A percentile compares a stretch with the other conserved stretches of the same genome.
Evolutionary conservation across 2,888 invertebrate species (phyloP).

Genomic region (Limnephilus auricula): DNA sequence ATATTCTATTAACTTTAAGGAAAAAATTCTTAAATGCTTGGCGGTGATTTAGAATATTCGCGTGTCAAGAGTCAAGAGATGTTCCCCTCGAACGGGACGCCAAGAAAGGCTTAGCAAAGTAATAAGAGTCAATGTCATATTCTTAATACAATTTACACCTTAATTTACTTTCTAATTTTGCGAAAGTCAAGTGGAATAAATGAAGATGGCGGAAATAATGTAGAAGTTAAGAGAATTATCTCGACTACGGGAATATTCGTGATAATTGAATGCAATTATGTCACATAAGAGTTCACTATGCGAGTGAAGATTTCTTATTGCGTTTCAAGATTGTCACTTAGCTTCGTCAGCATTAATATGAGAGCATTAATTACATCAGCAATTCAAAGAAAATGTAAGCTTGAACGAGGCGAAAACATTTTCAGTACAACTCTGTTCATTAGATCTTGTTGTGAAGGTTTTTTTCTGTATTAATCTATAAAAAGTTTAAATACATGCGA

Average conservation of each 20-base stretch:
- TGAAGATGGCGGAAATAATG: constrained; percentile 2
- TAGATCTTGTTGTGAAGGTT: neutral
- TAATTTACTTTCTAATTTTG: constrained; percentile 55
- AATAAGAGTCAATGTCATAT: constrained; percentile 56
- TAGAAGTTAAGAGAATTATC: constrained; percentile 13
- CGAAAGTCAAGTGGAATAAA: constrained; percentile 28
- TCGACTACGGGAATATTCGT: constrained; percentile 16
- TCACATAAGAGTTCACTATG: constrained; percentile 27
- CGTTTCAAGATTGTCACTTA: neutral
- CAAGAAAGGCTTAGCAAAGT: constrained; percentile 37
- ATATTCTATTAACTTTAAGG: neutral
- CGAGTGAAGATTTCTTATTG: neutral
- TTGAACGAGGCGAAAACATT: neutral
- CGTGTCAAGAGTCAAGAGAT: constrained; percentile 3
- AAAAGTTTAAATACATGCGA: too few species aligned
- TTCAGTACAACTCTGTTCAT: neutral
- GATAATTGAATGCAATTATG: constrained; percentile 14
- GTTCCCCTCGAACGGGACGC: neutral
- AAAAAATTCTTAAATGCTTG: neutral
- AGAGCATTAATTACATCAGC: neutral
- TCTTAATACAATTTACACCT: constrained; percentile 53
- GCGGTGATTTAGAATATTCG: constrained; percentile 9
- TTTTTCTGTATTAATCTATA: too few species aligned
- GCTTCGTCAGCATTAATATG: neutral
- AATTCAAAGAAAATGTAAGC: neutral